A percentile compares a stretch with the other conserved stretches of the same genome.
Conservation (phyloP, 2,113 vertebrate genomes). For the Ardeotis arabs region DNA sequence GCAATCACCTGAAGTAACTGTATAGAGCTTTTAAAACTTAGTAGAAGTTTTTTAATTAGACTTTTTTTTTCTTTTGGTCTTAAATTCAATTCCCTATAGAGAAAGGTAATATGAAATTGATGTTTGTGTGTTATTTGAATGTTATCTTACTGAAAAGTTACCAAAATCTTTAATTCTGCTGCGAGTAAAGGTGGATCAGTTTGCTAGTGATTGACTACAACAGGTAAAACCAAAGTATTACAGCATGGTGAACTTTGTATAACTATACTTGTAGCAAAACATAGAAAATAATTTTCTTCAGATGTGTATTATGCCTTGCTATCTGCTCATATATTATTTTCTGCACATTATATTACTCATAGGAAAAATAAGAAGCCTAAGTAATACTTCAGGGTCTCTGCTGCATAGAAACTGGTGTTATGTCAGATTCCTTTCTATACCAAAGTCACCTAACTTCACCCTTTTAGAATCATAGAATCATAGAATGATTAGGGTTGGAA, state of each 20-base stretch:
- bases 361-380: not conserved
- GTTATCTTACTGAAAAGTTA: not conserved
- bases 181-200: not conserved
- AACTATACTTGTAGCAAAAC: not conserved
- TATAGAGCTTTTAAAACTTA: not conserved
- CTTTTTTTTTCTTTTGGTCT: not conserved
- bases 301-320: not conserved
- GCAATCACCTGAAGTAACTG: not conserved
- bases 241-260: not conserved
- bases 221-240: not conserved
- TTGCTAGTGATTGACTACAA: not conserved
- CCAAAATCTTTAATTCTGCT: not conserved
- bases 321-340: not conserved
- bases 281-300: not conserved
- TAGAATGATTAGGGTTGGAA: too few species aligned
- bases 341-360: not conserved
- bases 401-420: not conserved
- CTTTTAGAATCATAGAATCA: not conserved
- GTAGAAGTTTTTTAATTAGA: conserved; percentile 7
- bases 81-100: not conserved
- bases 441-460: not conserved
- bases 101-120: not conserved
- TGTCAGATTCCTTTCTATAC: not conserved
- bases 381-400: not conserved
- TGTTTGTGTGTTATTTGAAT: not conserved